Base-by-base conservation (phyloP, 2,797 vertebrate species). In the Molothrus ater region DNA sequence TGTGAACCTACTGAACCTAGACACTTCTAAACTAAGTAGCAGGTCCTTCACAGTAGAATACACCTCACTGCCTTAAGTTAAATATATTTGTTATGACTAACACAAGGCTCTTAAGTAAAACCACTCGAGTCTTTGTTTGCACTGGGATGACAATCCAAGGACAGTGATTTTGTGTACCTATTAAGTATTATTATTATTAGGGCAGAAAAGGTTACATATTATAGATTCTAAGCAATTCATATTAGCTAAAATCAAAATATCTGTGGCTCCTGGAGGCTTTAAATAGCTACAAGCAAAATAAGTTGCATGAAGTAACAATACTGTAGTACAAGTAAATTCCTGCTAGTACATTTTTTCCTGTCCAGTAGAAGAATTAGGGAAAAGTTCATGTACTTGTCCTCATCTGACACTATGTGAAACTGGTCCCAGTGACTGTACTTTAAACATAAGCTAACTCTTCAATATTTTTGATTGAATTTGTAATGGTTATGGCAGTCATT, bases 31-130 rank as follows among this genome's bases (percentile, higher is more conserved):
- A 18, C 10, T 69, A 63, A 80, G 75, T 1, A 95, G 12, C 34
- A 79, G 29, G 10, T 83, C 54, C 61, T 71, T 75, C 40, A 17
- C 4, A 86, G 43, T 6, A 76, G 40, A 66, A 82, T 18, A 68
- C 34, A 83, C 48, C 80, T 91, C 86, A 59, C 10, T 82, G 40
- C 54, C 70, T 51, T 11, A 91, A 40, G 75, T 79, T 84, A 95
- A 95, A 96, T 59, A 29, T 75, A 86, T 88, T 91, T 94, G 48
- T 79, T 74, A 86, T 48, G 38, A 56, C 65, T 88, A 92, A 78
- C 28, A n/a, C 34, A 66, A 85, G 25, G 53, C n/a, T 94, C 57
- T 90, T 53, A 69, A 21, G 86, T 45, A 40, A 70, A 28, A 93
- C 65, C n/a, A 38, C 14, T 32, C 26, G 8, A 88, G 16, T 38